Base-by-base conservation (phyloP, 2,888 invertebrate species). In the Salticus scenicus region DNA sequence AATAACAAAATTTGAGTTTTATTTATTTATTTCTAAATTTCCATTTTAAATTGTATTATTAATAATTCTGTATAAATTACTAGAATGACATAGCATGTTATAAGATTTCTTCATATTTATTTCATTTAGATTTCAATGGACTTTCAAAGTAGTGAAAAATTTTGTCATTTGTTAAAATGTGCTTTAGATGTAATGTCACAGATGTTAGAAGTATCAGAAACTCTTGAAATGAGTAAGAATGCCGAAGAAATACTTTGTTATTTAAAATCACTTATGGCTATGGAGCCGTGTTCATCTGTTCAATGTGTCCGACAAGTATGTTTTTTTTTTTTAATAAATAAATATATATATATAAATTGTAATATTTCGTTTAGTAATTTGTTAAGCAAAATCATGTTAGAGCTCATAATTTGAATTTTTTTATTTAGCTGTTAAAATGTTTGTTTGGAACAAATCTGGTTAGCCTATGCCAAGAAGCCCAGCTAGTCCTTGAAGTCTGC, bases 191-290 rank as follows among this genome's bases (percentile, higher is more conserved):
- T 94, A 5, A 90, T 96, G 30, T 94, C 95, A 0, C 94, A 95
- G 84, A 93, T 96, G 67, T 90, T 96, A 84, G 95, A 95, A 91
- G 91, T 95, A 41, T 93, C 94, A 0, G 94, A 94, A 0, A 92
- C 94, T 72, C 92, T 92, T 28, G 96, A 96, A 91, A 93, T 95
- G 37, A 95, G 95, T 0, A 92, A 93, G 70, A 93, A 95, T 70
- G 94, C 96, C 0, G 96, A 97, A 91, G 97, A 97, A 91, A 92
- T 97, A 20, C 92, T 97, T 0, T 93, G 92, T 89, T 96, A 96
- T 90, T 92, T 96, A 8, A 94, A 94, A 89, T 93, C 94, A 0
- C 94, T 95, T 0, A 94, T 96, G 90, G 92, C 93, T 12, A 90
- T 96, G 47, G 94, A 95, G 78, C 94, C 96, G 0, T 94, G 94